Percentiles rank a stretch among this genome's conserved stretches.
Evolutionary conservation across 2,113 vertebrate species (phyloP).

Genomic region (Pelobates fuscus): DNA sequence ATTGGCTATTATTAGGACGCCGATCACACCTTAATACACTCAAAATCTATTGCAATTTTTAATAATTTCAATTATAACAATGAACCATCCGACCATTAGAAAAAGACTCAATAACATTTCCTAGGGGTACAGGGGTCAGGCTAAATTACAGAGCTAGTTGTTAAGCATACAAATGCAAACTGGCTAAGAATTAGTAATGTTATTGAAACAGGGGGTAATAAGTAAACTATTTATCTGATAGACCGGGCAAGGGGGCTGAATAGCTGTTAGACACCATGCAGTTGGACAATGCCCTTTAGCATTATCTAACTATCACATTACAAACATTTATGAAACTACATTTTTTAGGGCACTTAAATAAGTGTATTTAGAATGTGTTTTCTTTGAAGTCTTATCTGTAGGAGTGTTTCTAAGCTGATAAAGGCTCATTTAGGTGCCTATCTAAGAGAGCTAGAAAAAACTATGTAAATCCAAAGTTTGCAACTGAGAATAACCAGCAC

Average conservation of each 20-base stretch:
- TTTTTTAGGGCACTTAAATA: constrained; percentile 65
- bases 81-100: background rate
- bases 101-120: background rate
- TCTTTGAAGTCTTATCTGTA: constrained; percentile 78
- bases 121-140: constrained; percentile 7
- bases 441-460: constrained; percentile 31
- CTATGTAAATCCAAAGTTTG: constrained; percentile 9
- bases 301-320: constrained; percentile 69
- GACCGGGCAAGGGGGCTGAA: constrained; percentile 48
- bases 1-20: too few relatives aligned
- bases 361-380: constrained; percentile 62
- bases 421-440: constrained; percentile 50
- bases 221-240: constrained; percentile 75
- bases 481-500: background rate
- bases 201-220: constrained; percentile 61
- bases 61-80: too few relatives aligned
- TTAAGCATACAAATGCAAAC: constrained; percentile 30
- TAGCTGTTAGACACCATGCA: constrained; percentile 49
- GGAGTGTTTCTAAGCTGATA: constrained; percentile 57
- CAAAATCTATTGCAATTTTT: too few relatives aligned
- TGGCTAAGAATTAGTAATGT: constrained; percentile 35
- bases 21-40: too few relatives aligned
- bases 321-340: constrained; percentile 71
- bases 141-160: constrained; percentile 24
- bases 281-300: constrained; percentile 57